A percentile compares a stretch with the other conserved stretches of the same genome.
These are phyloP conservation scores for Myiozetetes cayanensis DNA, from an alignment of 2,113 vertebrate genomes.

Conservation along the genomic window DNA sequence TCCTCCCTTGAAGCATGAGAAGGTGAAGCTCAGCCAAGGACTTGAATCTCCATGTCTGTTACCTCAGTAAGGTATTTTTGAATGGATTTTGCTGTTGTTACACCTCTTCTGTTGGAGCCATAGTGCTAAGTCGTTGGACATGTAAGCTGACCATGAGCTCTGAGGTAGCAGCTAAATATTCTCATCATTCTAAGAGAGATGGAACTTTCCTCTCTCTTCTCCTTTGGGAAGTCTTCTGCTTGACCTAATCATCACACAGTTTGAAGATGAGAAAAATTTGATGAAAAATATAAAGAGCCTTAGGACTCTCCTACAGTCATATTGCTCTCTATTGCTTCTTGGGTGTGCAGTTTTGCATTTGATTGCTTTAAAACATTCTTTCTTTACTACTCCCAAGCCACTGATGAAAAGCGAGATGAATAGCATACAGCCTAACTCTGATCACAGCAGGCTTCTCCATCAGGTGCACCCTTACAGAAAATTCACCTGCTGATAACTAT, in stretches of 20 bases:
- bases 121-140: background rate
- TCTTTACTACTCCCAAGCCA: background rate
- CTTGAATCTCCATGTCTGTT: background rate
- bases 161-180: background rate
- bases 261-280: background rate
- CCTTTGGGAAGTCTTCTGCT: background rate
- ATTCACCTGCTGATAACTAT: background rate
- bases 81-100: background rate
- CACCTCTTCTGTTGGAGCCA: background rate
- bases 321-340: background rate
- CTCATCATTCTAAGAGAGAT: background rate
- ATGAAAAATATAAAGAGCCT: background rate
- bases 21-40: background rate
- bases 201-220: background rate
- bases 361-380: background rate
- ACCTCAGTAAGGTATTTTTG: background rate
- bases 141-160: background rate
- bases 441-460: background rate
- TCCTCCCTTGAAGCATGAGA: background rate
- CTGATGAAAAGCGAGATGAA: background rate
- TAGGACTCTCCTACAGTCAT: background rate
- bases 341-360: background rate
- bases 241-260: background rate
- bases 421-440: background rate
- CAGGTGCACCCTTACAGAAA: constrained; percentile 24